phyloP scores from a whole-genome alignment of 2,113 vertebrate species.

The Danionella cerebrum region DNA sequence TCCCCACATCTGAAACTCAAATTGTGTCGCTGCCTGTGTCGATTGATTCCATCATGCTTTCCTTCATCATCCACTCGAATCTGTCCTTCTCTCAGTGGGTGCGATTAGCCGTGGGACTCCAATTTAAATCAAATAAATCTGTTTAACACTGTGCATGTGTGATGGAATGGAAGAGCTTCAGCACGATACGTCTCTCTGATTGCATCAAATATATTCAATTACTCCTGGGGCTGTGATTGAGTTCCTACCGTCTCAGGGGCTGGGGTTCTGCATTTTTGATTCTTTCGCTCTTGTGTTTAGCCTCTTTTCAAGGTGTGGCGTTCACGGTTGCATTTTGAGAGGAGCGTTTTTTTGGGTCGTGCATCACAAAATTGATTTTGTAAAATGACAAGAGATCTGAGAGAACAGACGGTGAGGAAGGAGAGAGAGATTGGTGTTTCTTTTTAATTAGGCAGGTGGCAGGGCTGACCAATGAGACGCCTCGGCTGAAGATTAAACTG shows the following conservation, averaged over 20 bases:
- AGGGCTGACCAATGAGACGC: constrained; percentile 26
- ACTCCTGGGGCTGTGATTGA: constrained; percentile 2
- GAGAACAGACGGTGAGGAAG: background rate
- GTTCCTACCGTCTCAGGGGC: background rate
- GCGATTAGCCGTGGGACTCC: background rate
- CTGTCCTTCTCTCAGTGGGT: background rate
- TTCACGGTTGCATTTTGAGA: too few species aligned
- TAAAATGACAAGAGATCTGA: background rate
- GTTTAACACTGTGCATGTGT: background rate
- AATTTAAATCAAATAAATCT: background rate
- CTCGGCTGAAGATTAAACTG: constrained; percentile 28
- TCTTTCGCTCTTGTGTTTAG: background rate
- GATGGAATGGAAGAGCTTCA: background rate
- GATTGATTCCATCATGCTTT: background rate
- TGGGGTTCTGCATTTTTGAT: background rate
- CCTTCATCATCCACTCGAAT: background rate
- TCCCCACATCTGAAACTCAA: too few species aligned
- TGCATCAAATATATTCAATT: constrained; percentile 14
- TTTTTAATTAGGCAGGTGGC: constrained; percentile 32
- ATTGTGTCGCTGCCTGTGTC: too few species aligned
- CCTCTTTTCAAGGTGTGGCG: too few species aligned
- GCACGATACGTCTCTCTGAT: constrained; percentile 17
- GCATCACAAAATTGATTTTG: background rate
- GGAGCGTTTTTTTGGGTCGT: too few species aligned
- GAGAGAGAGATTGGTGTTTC: background rate